Conservation (phyloP, 1,140 invertebrate species). For the Meloidogyne chitwoodi region DNA sequence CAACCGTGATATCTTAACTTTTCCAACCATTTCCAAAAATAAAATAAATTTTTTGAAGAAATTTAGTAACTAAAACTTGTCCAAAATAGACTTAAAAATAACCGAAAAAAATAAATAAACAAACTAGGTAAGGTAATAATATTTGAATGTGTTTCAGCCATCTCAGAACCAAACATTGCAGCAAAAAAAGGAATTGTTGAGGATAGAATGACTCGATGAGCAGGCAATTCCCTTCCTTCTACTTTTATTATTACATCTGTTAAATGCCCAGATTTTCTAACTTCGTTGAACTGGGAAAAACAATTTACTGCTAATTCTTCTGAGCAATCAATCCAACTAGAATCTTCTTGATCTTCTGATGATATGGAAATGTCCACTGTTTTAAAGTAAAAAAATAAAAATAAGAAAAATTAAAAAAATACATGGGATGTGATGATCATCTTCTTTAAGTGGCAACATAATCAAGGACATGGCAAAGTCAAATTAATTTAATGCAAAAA, state of each 20-base stretch:
- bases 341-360: conserved; percentile 19
- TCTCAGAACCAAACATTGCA: conserved; percentile 84
- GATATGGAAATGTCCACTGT: conserved; percentile 8
- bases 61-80: too few species aligned
- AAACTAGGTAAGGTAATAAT: conserved; percentile 68
- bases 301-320: conserved; percentile 21
- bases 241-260: conserved; percentile 34
- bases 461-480: not conserved
- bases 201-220: conserved; percentile 78
- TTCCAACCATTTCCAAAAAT: too few species aligned
- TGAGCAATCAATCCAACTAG: conserved; percentile 23
- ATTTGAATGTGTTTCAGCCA: conserved; percentile 77
- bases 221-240: conserved; percentile 74
- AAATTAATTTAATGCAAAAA: too few species aligned
- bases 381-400: not conserved
- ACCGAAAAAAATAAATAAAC: too few species aligned
- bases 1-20: too few species aligned
- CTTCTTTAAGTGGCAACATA: not conserved
- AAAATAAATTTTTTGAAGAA: too few species aligned
- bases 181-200: conserved; percentile 84
- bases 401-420: not conserved
- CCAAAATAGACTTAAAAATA: too few species aligned
- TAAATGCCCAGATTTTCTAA: conserved; percentile 24
- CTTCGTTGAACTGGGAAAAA: conserved; percentile 31
- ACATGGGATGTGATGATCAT: not conserved